phyloP scores from a whole-genome alignment of 2,888 invertebrate species.

The Cerastis leucographa region DNA sequence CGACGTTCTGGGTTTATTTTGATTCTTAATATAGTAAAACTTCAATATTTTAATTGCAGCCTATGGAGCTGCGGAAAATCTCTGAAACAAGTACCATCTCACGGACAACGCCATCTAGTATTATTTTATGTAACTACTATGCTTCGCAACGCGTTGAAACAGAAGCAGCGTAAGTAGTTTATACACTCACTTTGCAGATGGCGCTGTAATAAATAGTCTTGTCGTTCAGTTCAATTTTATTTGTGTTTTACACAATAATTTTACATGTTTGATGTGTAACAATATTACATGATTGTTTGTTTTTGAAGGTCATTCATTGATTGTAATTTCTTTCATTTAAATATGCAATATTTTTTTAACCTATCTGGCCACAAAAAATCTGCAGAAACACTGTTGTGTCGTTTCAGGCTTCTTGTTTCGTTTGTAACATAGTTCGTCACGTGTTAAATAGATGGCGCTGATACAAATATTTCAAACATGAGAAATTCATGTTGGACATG shows the following conservation, averaged over 20 bases:
- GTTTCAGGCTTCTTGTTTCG: no score
- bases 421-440: not conserved
- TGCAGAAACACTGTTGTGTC: no score
- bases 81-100: accelerated
- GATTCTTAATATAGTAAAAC: not conserved
- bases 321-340: not conserved
- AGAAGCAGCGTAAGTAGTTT: not conserved
- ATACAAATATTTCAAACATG: not conserved
- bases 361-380: not conserved
- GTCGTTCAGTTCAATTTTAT: not conserved
- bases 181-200: not conserved
- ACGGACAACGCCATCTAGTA: constrained; percentile 24
- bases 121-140: accelerated
- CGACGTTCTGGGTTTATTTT: not conserved
- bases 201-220: not conserved
- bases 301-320: not conserved
- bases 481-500: not conserved
- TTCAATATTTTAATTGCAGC: not conserved
- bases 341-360: not conserved
- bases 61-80: not conserved
- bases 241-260: not conserved
- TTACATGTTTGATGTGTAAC: no score
- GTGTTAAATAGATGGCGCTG: constrained; percentile 18
- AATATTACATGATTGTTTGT: no score
- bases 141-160: accelerated